These are phyloP conservation scores for Tipula confusa DNA, from an alignment of 2,888 invertebrate genomes.

Conservation along the genomic window DNA sequence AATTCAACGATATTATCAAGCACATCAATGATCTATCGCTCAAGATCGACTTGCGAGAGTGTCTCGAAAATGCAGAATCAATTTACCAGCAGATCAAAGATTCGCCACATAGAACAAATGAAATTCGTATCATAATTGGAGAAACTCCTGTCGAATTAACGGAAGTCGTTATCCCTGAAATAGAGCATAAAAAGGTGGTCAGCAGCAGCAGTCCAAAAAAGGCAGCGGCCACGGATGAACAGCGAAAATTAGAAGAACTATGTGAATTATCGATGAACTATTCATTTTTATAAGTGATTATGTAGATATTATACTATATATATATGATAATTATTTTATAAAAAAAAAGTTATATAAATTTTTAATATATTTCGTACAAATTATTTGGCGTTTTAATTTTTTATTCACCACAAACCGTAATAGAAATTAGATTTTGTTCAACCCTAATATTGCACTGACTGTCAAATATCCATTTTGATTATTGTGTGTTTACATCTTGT, in stretches of 20 bases:
- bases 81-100: slow-evolving; percentile 83
- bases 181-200: slow-evolving; percentile 41
- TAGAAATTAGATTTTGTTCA: not conserved
- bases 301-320: not conserved
- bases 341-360: slow-evolving; percentile 4
- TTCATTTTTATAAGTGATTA: slow-evolving; percentile 40
- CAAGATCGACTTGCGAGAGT: slow-evolving; percentile 75
- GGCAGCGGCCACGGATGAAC: slow-evolving; percentile 21
- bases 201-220: slow-evolving; percentile 41
- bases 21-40: slow-evolving; percentile 93
- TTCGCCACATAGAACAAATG: slow-evolving; percentile 65
- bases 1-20: slow-evolving; percentile 89
- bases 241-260: slow-evolving; percentile 44
- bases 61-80: slow-evolving; percentile 82
- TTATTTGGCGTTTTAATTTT: not conserved
- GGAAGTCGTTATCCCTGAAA: slow-evolving; percentile 44
- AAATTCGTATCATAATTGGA: slow-evolving; percentile 68
- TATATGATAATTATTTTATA: not conserved
- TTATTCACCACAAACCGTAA: too few species aligned
- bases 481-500: not conserved
- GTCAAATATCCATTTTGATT: too few species aligned
- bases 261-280: slow-evolving; percentile 47
- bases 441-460: not conserved
- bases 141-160: slow-evolving; percentile 50
- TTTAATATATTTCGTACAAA: slow-evolving; percentile 14